Base-by-base conservation (phyloP, 1,140 invertebrate species). In the Bilobella aurantiaca region DNA sequence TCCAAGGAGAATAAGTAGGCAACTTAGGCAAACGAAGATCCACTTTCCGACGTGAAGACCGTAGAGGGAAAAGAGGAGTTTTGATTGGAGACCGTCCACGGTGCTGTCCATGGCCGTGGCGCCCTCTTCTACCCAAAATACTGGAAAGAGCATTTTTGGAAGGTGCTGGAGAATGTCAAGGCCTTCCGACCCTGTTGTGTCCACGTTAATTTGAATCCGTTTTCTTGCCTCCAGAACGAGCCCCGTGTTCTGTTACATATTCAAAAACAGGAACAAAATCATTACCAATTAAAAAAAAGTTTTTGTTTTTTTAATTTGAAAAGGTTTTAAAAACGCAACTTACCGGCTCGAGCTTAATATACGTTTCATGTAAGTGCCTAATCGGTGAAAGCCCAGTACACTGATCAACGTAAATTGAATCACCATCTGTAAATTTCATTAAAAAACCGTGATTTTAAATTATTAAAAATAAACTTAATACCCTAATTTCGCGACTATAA, bases 301-400 rank as follows among this genome's bases (percentile, higher is more conserved):
- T 58, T 23, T 14, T 47, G 23, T 28, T 30, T 29, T 63, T n/a
- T n/a, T n/a, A n/a, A n/a, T n/a, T n/a, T n/a, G n/a, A n/a, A n/a
- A n/a, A n/a, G n/a, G n/a, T n/a, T n/a, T n/a, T n/a, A n/a, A 65
- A 64, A 68, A 53, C 30, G 18, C 16, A 14, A 25, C 77, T 76
- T 77, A 90, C 88, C 69, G 86, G 81, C 76, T 93, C 90, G 74
- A 91, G 85, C 72, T 90, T 83, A 62, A 93, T 82, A 34, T 76
- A 78, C 1, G 90, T 86, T 49, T 81, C 82, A 77, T 93, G 90
- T 70, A 87, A 79, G 0, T 82, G 76, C 59, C 82, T 78, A 63
- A 85, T 79, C 0, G 92, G 91, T 59, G 79, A 77, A 0, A 94
- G 74, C 2, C 91, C 91, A 32, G 80, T 80, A 0, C 93, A 85